Base-by-base conservation (phyloP, 2,888 invertebrate species). In the Oscheius myriophilus region DNA sequence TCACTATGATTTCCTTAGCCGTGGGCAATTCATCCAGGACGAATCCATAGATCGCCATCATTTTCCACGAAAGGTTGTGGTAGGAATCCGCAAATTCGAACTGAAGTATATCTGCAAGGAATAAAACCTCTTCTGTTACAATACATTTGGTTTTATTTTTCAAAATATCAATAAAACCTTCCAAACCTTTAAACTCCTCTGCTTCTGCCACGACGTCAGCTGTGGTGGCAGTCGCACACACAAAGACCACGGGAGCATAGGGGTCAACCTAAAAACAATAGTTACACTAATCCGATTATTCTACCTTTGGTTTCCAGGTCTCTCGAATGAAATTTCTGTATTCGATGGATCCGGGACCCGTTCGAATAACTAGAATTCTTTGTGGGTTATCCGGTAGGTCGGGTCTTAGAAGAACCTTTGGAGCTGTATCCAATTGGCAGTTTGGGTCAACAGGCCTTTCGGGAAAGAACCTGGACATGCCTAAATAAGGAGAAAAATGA, bases 21-120 rank as follows among this genome's bases (percentile, higher is more conserved):
- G 71, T 67, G 2, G 75, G 75, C 18, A 76, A 61, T 49, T 76
- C 75, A n/a, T 67, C 64, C 42, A 82, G 67, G n/a, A 82, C 77
- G 52, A 78, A 82, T 14, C 81, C 75, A 61, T 86, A 85, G 41
- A 82, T 85, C 3, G 80, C 73, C 79, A 84, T 86, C 85, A 85
- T 85, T 70, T 85, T 85, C 75, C 80, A 76, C n/a, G 83, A 83
- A 16, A 85, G 70, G 59, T 82, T 83, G 39, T 79, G 79, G 59
- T 85, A 85, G 0, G 85, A 83, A 67, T 85, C 85, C 54, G 81
- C 76, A 57, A 86, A 85, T 69, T 85, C 80, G 59, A 86, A 78
- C 62, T 82, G 83, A 6, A 85, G 73, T 58, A 85, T 84, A 67
- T 85, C 85, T 67, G 43, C 21, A 33, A 33, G 9, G 9, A 6